These are phyloP conservation scores for Eumacrocentrus americanus DNA, from an alignment of 2,888 invertebrate genomes.

Conservation along the genomic window DNA sequence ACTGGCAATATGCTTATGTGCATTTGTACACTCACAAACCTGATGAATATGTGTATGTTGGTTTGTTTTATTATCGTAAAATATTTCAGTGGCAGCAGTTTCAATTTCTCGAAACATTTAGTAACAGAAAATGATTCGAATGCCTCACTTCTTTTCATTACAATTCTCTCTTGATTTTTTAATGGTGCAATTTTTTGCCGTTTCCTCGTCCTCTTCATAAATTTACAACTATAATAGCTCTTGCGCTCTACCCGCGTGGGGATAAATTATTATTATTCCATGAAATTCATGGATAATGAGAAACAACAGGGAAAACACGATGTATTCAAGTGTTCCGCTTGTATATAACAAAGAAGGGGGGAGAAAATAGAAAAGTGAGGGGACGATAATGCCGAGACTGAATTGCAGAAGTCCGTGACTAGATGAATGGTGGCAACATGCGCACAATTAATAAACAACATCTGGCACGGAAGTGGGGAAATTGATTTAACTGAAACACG, in stretches of 20 bases:
- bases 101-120: too few species aligned
- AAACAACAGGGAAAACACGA: conserved; percentile 19
- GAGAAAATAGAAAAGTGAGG: background rate
- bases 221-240: conserved; percentile 6
- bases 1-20: too few species aligned
- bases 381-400: background rate
- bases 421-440: conserved; percentile 15
- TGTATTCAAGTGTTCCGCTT: background rate
- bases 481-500: conserved; percentile 7
- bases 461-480: conserved; percentile 5
- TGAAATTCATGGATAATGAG: conserved; percentile 28
- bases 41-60: too few species aligned
- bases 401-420: conserved; percentile 4
- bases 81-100: too few species aligned
- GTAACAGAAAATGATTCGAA: background rate
- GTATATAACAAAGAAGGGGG: background rate
- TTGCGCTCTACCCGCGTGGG: background rate
- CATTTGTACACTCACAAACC: too few species aligned
- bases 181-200: background rate
- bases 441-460: conserved; percentile 18
- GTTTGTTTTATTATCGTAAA: conserved; percentile 1
- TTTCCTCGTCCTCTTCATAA: conserved; percentile 7
- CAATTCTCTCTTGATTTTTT: background rate
- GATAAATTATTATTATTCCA: conserved; percentile 25
- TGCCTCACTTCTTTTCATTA: background rate